A percentile compares a stretch with the other conserved stretches of the same genome.
phyloP scores from a whole-genome alignment of 2,113 vertebrate genomes.

The Xenus cinereus region DNA sequence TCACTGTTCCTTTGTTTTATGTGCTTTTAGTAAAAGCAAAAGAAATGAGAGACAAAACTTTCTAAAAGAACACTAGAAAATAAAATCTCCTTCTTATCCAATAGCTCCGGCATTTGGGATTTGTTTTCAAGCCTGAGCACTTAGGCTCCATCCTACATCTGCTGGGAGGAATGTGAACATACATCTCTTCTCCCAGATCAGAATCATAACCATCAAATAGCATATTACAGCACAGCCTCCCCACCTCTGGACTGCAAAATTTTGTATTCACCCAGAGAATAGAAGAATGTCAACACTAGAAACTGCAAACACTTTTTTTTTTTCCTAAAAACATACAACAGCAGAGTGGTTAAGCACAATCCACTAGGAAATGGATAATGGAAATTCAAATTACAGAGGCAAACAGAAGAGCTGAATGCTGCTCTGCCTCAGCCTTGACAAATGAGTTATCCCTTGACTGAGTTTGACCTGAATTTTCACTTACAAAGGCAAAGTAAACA shows the following conservation, averaged over 20 bases:
- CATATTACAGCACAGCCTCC: not conserved
- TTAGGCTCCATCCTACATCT: not conserved
- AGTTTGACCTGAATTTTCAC: slow-evolving; percentile 44
- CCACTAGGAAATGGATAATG: slow-evolving; percentile 26
- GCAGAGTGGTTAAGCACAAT: not conserved
- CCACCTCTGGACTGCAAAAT: not conserved
- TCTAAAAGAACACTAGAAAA: not conserved
- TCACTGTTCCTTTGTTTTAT: not conserved
- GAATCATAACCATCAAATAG: not conserved
- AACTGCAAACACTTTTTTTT: not conserved
- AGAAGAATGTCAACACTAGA: not conserved
- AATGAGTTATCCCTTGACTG: slow-evolving; percentile 15
- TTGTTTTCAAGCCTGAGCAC: not conserved
- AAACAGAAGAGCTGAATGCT: slow-evolving; percentile 26
- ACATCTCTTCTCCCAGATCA: not conserved
- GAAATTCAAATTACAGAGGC: slow-evolving; percentile 51
- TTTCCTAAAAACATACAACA: not conserved
- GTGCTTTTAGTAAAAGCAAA: not conserved
- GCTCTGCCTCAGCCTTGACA: not conserved
- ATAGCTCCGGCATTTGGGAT: not conserved
- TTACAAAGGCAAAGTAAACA: slow-evolving; percentile 37
- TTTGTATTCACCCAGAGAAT: not conserved
- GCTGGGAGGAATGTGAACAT: not conserved
- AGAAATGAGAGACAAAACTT: not conserved
- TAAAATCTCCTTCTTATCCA: not conserved